Conservation (phyloP, 2,888 invertebrate species). For the Eudemis profundana region DNA sequence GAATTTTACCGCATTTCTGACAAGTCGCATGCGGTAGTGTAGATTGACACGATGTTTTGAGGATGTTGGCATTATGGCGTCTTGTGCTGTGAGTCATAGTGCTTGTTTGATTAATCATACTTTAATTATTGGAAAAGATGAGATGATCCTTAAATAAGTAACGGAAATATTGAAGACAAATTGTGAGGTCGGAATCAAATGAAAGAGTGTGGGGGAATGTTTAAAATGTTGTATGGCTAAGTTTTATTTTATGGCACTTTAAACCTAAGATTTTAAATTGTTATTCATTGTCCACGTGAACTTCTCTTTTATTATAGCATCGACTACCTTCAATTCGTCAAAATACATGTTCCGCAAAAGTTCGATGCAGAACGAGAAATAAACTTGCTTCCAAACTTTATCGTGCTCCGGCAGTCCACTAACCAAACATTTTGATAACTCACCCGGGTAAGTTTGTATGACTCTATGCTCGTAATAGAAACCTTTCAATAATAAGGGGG, state of each 20-base stretch:
- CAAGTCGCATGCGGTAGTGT: slow-evolving; percentile 46
- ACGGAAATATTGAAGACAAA: slow-evolving; percentile 24
- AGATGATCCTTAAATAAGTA: slow-evolving; percentile 10
- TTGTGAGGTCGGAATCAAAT: slow-evolving; percentile 9
- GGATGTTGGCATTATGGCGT: slow-evolving; percentile 14
- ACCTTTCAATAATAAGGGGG: too few species aligned
- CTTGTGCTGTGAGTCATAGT: slow-evolving; percentile 31
- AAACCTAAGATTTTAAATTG: too few species aligned
- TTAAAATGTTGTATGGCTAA: too few species aligned
- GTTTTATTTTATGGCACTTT: too few species aligned
- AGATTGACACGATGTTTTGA: slow-evolving; percentile 41
- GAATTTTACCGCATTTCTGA: slow-evolving; percentile 47
- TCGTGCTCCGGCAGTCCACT: neutral
- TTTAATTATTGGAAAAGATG: slow-evolving; percentile 26
- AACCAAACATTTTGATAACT: neutral
- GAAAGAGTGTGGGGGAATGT: too few species aligned
- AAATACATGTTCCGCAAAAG: neutral
- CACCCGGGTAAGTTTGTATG: neutral
- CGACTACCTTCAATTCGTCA: neutral
- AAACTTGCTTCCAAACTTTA: neutral
- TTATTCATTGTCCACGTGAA: too few species aligned
- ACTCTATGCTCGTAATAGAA: neutral
- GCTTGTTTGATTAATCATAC: slow-evolving; percentile 30
- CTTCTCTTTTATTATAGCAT: neutral
- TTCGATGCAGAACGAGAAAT: neutral